Base-by-base conservation (phyloP, 2,888 invertebrate species). In the Lycaena phlaeas region DNA sequence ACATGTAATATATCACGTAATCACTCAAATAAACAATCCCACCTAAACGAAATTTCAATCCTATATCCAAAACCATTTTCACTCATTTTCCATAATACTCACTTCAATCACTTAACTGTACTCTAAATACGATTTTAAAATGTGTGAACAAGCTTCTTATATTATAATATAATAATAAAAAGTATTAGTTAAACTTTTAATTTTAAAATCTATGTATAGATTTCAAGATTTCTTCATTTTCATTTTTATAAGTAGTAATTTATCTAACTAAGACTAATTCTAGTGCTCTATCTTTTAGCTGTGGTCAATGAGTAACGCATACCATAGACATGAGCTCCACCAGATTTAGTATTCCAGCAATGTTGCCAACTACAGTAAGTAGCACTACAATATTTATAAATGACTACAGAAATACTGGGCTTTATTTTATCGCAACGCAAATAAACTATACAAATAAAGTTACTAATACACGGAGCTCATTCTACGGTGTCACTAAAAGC, bases 111-210 rank as follows among this genome's bases (percentile, higher is more conserved):
- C 71, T 78, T 78, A 79, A 50, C 59, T 59, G 63, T 79, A 75
- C 68, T 75, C 68, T 76, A 75, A 70, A 71, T 82, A 82, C 69
- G 76, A 82, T 81, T 81, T 76, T 81, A 81, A 82, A 82, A 82
- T 71, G 78, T 79, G 81, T 82, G 84, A 84, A 82, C 79, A 84
- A 84, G 84, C 84, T 59, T 78, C 77, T 81, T 84, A 84, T 62
- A 34, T n/a, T n/a, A n/a, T 68, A 64, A 73, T 64, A 74, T 72
- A 52, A 72, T 79, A 79, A 79, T 81, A 78, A 81, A 79, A 82
- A 78, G 77, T 79, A 79, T 77, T 79, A 81, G 71, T 75, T 79
- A 76, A 78, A 77, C 68, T 79, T 82, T 77, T 70, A 75, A 74
- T 72, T 77, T 79, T 77, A 66, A 77, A 75, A 79, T 73, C 79